phyloP scores from a whole-genome alignment of 2,113 vertebrate genomes.

The Odocoileus hemionus region DNA sequence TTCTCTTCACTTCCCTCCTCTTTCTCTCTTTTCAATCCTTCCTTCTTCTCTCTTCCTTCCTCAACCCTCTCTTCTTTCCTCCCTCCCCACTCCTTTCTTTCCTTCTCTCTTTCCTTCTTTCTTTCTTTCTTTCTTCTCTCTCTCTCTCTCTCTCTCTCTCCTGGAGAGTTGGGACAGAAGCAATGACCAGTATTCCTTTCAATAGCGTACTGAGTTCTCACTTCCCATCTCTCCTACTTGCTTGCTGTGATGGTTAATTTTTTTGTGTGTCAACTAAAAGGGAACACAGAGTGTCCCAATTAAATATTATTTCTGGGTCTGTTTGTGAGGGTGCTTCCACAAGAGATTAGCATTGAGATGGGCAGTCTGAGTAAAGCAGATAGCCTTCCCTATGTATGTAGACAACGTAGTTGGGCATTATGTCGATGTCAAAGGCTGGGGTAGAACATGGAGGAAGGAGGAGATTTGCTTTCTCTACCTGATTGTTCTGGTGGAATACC shows the following conservation, averaged over 20 bases:
- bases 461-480: neutral
- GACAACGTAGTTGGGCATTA: fast-evolving
- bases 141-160: neutral
- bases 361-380: neutral
- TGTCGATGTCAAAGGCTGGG: fast-evolving
- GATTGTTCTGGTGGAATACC: too few relatives aligned
- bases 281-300: neutral
- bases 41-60: neutral
- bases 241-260: neutral
- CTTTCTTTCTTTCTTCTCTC: neutral
- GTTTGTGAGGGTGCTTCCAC: neutral
- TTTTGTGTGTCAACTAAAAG: too few relatives aligned
- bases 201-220: neutral
- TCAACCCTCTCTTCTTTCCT: neutral
- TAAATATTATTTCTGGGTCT: neutral
- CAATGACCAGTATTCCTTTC: too few relatives aligned
- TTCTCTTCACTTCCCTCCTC: neutral
- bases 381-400: neutral
- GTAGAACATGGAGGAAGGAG: neutral
- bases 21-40: neutral
- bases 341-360: neutral
- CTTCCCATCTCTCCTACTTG: neutral
- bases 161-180: neutral
- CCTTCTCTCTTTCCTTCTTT: neutral
- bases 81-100: neutral